phyloP scores from a whole-genome alignment of 2,113 vertebrate genomes.

The Promerops cafer region DNA sequence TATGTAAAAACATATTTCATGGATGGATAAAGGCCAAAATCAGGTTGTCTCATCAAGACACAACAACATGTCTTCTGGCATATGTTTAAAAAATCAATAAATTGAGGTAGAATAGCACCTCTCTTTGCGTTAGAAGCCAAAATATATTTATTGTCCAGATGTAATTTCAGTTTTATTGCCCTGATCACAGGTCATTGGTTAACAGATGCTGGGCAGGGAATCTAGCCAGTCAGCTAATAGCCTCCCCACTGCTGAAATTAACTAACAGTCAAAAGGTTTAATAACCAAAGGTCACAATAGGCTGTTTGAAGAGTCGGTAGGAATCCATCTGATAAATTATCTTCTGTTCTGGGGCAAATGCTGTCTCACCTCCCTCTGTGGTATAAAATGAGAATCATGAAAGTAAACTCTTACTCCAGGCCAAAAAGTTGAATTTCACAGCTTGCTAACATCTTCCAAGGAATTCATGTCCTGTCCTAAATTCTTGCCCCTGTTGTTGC shows the following conservation, averaged over 20 bases:
- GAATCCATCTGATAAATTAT: conserved; percentile 72
- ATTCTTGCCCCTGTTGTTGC: neutral
- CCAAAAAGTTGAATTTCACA: conserved; percentile 30
- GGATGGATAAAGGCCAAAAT: neutral
- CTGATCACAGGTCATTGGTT: conserved; percentile 72
- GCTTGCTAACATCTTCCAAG: neutral
- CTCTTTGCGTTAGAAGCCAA: conserved; percentile 57
- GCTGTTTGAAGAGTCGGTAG: conserved; percentile 65
- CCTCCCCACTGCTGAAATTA: conserved; percentile 75
- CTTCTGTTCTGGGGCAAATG: conserved; percentile 41
- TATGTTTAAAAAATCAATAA: conserved; percentile 50
- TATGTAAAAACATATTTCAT: neutral
- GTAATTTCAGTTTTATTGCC: conserved; percentile 74
- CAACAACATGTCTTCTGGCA: neutral
- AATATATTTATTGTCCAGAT: conserved; percentile 68
- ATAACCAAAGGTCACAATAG: conserved; percentile 70
- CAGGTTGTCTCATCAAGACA: neutral
- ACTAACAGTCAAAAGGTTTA: conserved; percentile 76
- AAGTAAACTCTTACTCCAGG: conserved; percentile 31
- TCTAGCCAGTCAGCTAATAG: conserved; percentile 73
- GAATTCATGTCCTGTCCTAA: neutral
- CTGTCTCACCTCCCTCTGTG: conserved; percentile 29
- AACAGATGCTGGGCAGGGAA: conserved; percentile 70
- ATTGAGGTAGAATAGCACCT: neutral
- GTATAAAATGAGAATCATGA: conserved; percentile 42